A percentile compares a stretch with the other conserved stretches of the same genome.
Evolutionary conservation across 2,888 invertebrate species (phyloP).

Genomic region (Escarpia spicata): DNA sequence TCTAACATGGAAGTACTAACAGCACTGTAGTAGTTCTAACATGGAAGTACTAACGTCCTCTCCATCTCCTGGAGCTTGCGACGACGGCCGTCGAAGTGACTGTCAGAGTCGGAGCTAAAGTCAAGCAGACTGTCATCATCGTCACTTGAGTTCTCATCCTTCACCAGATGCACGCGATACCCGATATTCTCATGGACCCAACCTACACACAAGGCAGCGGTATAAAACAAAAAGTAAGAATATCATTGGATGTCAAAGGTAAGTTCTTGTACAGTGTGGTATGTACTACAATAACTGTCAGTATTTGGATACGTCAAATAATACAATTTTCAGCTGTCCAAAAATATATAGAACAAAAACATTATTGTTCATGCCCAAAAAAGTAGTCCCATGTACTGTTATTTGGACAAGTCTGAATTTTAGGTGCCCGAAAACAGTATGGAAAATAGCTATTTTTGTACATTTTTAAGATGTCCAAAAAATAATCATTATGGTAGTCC

Average conservation of each 20-base stretch:
- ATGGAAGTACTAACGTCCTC: conserved; percentile 32
- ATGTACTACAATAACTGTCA: background rate
- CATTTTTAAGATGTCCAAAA: no score
- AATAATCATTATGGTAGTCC: no score
- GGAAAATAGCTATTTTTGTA: no score
- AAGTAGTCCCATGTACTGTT: no score
- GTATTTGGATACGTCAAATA: background rate
- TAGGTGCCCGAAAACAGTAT: no score
- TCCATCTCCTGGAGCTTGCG: conserved; percentile 8
- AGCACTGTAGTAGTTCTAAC: background rate
- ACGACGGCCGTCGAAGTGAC: background rate
- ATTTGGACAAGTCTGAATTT: no score
- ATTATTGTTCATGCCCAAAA: no score
- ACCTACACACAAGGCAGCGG: conserved; percentile 30
- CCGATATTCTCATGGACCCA: conserved; percentile 39
- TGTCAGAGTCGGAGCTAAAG: background rate
- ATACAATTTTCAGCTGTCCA: background rate
- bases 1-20: no score
- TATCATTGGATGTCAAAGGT: background rate
- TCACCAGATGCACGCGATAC: conserved; percentile 31
- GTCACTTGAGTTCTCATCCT: conserved; percentile 22
- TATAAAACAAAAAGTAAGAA: background rate
- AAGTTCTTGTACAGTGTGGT: no score
- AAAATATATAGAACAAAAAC: background rate
- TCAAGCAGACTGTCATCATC: background rate